Percentiles rank a stretch among this genome's conserved stretches.
Evolutionary conservation across 37 sponge, comb jelly and placozoan genomes (phyloP).

Genomic region (Dysidea cf. avara): DNA sequence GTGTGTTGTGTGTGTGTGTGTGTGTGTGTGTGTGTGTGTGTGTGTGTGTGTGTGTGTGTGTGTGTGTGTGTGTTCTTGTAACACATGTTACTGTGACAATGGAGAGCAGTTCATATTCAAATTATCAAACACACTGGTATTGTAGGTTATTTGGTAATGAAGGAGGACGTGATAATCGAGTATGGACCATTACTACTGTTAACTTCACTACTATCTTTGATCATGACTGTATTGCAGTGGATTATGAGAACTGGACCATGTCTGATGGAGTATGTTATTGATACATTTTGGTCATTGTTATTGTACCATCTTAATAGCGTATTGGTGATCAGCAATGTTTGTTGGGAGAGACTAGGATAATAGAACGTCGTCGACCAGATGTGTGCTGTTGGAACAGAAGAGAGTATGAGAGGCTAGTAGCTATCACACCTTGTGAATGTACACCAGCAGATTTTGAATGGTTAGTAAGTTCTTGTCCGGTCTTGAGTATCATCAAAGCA

Average conservation of each 20-base stretch:
- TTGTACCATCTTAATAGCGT: too few relatives aligned
- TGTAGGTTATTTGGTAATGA: constrained; percentile 63
- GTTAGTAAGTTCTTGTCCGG: constrained; percentile 28
- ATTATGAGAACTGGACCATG: constrained; percentile 63
- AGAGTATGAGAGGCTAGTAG: constrained; percentile 40
- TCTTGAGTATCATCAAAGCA: not conserved
- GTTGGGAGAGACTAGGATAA: constrained; percentile 55
- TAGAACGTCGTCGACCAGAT: constrained; percentile 58
- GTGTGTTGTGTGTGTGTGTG: too few relatives aligned
- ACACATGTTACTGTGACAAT: too few relatives aligned
- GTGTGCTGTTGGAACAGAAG: constrained; percentile 74
- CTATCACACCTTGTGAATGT: constrained; percentile 58
- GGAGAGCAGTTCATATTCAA: too few relatives aligned
- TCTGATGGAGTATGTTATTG: constrained; percentile 45
- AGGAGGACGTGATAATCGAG: not conserved
- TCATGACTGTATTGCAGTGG: constrained; percentile 20
- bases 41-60: too few relatives aligned
- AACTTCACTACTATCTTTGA: constrained; percentile 42
- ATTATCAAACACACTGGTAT: too few relatives aligned
- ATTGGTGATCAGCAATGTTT: constrained; percentile 34
- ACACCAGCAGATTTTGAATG: constrained; percentile 86
- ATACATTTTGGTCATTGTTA: too few relatives aligned
- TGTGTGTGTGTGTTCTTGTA: too few relatives aligned
- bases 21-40: too few relatives aligned
- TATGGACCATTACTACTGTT: constrained; percentile 63